Base-by-base conservation (phyloP, 1,140 invertebrate species). In the Augochlora pura region DNA sequence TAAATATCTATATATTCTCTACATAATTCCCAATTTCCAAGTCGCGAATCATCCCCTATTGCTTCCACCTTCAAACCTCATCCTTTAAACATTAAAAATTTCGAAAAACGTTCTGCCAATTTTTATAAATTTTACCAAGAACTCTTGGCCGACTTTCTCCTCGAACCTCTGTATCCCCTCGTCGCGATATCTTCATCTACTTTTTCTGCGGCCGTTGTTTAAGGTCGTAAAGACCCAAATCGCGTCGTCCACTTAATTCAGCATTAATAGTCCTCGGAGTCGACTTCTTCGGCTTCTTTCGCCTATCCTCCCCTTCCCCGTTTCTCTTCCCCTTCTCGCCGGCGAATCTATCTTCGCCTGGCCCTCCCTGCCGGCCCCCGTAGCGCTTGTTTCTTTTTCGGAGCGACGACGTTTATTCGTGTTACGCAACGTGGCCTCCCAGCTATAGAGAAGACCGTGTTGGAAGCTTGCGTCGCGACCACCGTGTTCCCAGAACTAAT, bases 261-360 rank as follows among this genome's bases (percentile, higher is more conserved):
- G 82, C 77, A 84, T 85, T 85, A 80, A 84, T 84, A 84, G 80
- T 81, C 83, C 82, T 67, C 62, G 71, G 70, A 68, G 81, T 66
- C 60, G 54, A 80, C 25, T 25, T 60, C n/a, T 59, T 67, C 63
- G 32, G 9, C 57, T 52, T 39, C 71, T 70, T 18, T 49, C 64
- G 62, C 63, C 32, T 5, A 27, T 60, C 65, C 23, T 49, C 23
- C 32, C 39, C 25, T 18, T 38, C 7, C 23, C 52, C n/a, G n/a
- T n/a, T 12, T 42, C 46, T 38, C 10, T 39, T 39, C 5, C 18
- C 1, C 60, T 18, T 16, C 8, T 64, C 59, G 12, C 6, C 10
- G 5, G 25, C 16, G 3, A 23, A 4, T 42, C 14, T 16, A 12
- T 18, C 14, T 14, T 39, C 42, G 46, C 21, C 14, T 39, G 18